Evolutionary conservation across 2,888 invertebrate genomes (phyloP).

Genomic region (Muschampia plurimacula): DNA sequence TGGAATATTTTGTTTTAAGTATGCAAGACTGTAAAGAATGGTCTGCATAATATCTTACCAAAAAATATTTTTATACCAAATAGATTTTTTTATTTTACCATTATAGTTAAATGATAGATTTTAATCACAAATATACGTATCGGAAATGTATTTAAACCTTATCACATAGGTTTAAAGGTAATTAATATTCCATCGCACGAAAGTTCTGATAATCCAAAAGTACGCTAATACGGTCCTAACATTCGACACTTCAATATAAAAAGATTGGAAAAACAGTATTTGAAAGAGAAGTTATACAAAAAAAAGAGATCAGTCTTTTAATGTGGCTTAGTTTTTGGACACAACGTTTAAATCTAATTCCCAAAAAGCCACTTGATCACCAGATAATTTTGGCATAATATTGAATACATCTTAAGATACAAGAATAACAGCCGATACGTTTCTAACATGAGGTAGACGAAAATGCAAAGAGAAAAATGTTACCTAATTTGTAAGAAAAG

Average conservation of each 20-base stretch:
- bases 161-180: background rate
- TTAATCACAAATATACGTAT: background rate
- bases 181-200: background rate
- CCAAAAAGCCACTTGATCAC: slow-evolving; percentile 19
- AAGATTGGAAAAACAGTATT: slow-evolving; percentile 11
- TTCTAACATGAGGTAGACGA: slow-evolving; percentile 60
- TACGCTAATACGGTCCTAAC: background rate
- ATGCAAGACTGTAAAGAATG: no score
- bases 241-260: background rate
- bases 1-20: no score
- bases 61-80: no score
- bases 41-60: no score
- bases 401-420: slow-evolving; percentile 16
- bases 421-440: slow-evolving; percentile 35
- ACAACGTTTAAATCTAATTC: background rate
- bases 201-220: background rate
- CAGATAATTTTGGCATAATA: slow-evolving; percentile 37
- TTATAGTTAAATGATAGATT: background rate
- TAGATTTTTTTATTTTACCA: background rate
- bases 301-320: slow-evolving; percentile 31
- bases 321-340: slow-evolving; percentile 16
- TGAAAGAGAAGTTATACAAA: slow-evolving; percentile 23
- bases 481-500: background rate
- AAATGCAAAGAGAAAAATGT: slow-evolving; percentile 52
- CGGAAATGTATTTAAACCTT: background rate